These are phyloP conservation scores for Cantharis nigra DNA, from an alignment of 2,888 invertebrate species.

Conservation along the genomic window DNA sequence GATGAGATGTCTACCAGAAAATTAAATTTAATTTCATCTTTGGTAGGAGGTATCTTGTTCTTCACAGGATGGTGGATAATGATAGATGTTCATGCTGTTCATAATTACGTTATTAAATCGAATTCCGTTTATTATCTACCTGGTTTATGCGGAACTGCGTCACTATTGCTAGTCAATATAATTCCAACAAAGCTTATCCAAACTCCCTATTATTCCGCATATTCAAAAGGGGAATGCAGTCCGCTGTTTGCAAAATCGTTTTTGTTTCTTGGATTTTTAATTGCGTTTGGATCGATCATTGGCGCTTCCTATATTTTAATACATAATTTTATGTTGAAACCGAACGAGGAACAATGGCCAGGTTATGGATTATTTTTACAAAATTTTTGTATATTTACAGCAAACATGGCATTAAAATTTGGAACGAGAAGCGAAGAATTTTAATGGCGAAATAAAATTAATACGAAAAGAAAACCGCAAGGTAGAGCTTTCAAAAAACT, in stretches of 20 bases:
- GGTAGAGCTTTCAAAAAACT: background rate
- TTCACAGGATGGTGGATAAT: conserved; percentile 47
- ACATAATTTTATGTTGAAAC: conserved; percentile 41
- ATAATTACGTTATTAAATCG: conserved; percentile 23
- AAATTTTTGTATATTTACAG: conserved; percentile 40
- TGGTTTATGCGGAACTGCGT: conserved; percentile 37
- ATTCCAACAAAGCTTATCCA: conserved; percentile 37
- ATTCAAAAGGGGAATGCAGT: conserved; percentile 24
- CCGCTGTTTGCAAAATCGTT: conserved; percentile 32
- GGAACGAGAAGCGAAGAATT: conserved; percentile 23
- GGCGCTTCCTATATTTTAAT: conserved; percentile 41
- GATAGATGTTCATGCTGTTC: conserved; percentile 37
- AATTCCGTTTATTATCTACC: conserved; percentile 39
- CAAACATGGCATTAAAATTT: conserved; percentile 39
- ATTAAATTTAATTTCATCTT: conserved; percentile 34
- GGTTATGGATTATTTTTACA: conserved; percentile 44
- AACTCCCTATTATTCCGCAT: conserved; percentile 19
- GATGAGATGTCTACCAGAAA: conserved; percentile 7
- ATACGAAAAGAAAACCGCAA: background rate
- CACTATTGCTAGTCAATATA: conserved; percentile 39
- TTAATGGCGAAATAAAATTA: background rate
- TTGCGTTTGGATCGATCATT: conserved; percentile 43
- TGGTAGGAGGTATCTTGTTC: conserved; percentile 38
- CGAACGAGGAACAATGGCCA: conserved; percentile 37
- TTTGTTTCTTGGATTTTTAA: conserved; percentile 40